Base-by-base conservation (phyloP, 1,140 invertebrate genomes). In the Dendrolimus punctatus region DNA sequence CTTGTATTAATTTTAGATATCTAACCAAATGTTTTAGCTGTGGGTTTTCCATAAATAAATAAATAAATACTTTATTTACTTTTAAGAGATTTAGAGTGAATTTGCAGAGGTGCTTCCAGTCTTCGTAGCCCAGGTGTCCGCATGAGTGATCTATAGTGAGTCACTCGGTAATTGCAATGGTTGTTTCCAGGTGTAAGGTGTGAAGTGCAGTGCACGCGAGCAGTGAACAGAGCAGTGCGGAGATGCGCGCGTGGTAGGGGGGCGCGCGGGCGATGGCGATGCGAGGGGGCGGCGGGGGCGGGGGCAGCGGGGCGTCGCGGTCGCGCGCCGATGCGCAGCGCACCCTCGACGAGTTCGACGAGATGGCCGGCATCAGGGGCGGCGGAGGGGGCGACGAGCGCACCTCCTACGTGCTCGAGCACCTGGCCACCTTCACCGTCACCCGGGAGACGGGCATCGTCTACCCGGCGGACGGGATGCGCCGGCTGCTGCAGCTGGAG, bases 351-450 rank as follows among this genome's bases (percentile, higher is more conserved):
- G 79, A 84, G 60, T 85, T 82, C 65, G 81, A 85, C 8, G 73
- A 80, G 62, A 66, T 85, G 53, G 80, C 79, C 6, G 80, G 80
- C 5, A 69, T 80, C 50, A 76, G 84, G 52, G 65, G 10, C 47
- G 65, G 37, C 73, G 40, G 87, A 40, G 79, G 79, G 39, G 66
- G 58, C 37, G 88, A 90, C 41, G 90, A 91, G 53, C 90, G 93
- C 55, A 92, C 94, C 8, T 92, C 92, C 4, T 98, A 98, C 78
- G 89, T 95, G 54, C 93, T 99, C 80, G 98, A 99, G 81, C 98
- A 99, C 89, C 91, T 99, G 84, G 98, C 98, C 46, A 99, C 98
- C 9, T 99, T 99, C 87, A 96, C 96, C 2, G 96, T 99, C 40
- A 95, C 95, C 44, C 91, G 95, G 72, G 94, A 96, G 77, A 94